phyloP scores from a whole-genome alignment of 1,140 invertebrate species.

The Pseudomyrmex cubaensis region DNA sequence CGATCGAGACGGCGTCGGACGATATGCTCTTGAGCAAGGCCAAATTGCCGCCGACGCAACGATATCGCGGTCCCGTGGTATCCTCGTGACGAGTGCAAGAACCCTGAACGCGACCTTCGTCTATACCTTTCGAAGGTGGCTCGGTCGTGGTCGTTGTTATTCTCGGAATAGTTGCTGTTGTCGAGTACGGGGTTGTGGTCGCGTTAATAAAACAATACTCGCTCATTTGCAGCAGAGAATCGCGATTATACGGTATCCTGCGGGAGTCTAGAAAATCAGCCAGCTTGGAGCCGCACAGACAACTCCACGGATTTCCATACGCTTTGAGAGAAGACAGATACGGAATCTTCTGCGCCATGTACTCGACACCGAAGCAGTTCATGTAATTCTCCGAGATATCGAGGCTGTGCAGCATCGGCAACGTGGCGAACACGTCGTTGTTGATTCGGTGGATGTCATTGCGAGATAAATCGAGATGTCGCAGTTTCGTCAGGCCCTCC shows the following conservation, averaged over 20 bases:
- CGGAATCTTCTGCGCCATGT: conserved; percentile 59
- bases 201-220: conserved; percentile 64
- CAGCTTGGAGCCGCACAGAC: conserved; percentile 70
- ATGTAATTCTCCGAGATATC: conserved; percentile 75
- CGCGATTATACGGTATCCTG: conserved; percentile 66
- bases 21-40: conserved; percentile 66
- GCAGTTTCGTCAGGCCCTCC: conserved; percentile 56
- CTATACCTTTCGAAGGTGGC: background rate
- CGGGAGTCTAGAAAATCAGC: conserved; percentile 64
- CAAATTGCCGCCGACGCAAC: conserved; percentile 70
- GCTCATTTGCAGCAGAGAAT: conserved; percentile 50
- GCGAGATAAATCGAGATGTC: conserved; percentile 69
- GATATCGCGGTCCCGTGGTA: conserved; percentile 55
- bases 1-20: conserved; percentile 63
- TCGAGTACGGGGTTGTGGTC: background rate
- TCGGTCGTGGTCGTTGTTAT: conserved; percentile 18
- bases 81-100: conserved; percentile 30
- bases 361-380: conserved; percentile 76
- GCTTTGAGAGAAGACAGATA: conserved; percentile 64
- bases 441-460: conserved; percentile 73
- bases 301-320: conserved; percentile 75
- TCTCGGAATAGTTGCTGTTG: background rate
- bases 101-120: conserved; percentile 13
- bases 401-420: conserved; percentile 63
- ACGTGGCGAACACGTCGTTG: conserved; percentile 70